Base-by-base conservation (phyloP, 2,888 invertebrate species). In the Coronaproctus castanopsis region DNA sequence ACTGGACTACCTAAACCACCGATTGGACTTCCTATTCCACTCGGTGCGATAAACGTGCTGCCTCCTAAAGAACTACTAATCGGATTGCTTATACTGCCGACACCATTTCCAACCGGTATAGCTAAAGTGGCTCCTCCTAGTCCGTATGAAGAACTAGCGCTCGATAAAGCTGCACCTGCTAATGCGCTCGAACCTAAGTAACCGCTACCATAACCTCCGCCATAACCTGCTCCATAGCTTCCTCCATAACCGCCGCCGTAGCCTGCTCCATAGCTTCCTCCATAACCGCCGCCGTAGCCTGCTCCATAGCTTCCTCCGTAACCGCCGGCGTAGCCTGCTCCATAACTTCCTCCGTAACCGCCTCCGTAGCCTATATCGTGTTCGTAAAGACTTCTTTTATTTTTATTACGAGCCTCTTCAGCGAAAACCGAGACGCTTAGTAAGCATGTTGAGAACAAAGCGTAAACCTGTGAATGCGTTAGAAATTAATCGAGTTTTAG, bases 181-280 rank as follows among this genome's bases (percentile, higher is more conserved):
- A n/a, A n/a, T n/a, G n/a, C n/a, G n/a, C n/a, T 49, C 48, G 55
- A 58, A 19, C 57, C 49, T 36, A 24, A 50, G 53, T 55, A 53
- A 53, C 23, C 48, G 48, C 53, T 22, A 10, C 55, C 51, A 24
- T 58, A 54, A 14, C 53, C 50, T 21, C 54, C 50, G 51, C 52
- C 55, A 24, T 56, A 55, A 19, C 60, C 60, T 8, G 57, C 49
- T 24, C 24, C 22, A 54, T 48, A 49, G 1, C 19, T 51, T 2
- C 23, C 3, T 14, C 36, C 36, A 14, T 8, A n/a, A n/a, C n/a
- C n/a, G 51, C 59, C 57, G 55, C 61, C 61, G 60, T 65, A 64
- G 24, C 62, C 59, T 48, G 63, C 60, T 10, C 65, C 65, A 19
- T 24, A 20, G 10, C 52, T 52, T 2, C 21, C 5, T n/a, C 23